phyloP scores from a whole-genome alignment of 2,888 invertebrate genomes.

The Apodemia zela region DNA sequence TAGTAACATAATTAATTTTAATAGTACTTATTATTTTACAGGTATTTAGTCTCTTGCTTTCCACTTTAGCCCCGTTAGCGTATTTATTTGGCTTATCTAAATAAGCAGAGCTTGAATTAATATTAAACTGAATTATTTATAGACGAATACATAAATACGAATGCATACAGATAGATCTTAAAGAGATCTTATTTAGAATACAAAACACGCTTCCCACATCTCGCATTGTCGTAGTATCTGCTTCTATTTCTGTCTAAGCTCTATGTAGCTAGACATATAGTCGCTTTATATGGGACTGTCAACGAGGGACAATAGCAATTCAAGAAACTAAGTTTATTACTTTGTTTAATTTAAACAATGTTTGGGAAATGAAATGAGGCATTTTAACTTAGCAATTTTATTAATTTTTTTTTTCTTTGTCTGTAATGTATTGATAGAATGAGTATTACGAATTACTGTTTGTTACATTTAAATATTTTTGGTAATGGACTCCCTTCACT shows the following conservation, averaged over 20 bases:
- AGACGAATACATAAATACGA: neutral
- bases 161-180: conserved; percentile 32
- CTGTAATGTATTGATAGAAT: too few relatives aligned
- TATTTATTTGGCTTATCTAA: neutral
- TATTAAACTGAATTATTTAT: neutral
- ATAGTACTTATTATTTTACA: too few relatives aligned
- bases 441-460: too few relatives aligned
- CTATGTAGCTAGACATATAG: conserved; percentile 32
- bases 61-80: too few relatives aligned
- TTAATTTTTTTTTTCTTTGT: neutral
- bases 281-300: conserved; percentile 27
- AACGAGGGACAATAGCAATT: conserved; percentile 28
- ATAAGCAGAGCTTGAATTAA: neutral
- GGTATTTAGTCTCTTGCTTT: too few relatives aligned
- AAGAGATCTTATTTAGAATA: conserved; percentile 39
- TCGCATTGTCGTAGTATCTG: conserved; percentile 42
- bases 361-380: neutral
- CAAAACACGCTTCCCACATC: conserved; percentile 43
- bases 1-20: too few relatives aligned
- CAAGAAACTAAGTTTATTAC: conserved; percentile 36
- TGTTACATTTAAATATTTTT: too few relatives aligned
- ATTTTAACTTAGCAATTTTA: neutral
- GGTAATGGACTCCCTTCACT: too few relatives aligned
- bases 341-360: conserved; percentile 28
- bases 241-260: conserved; percentile 45